A percentile compares a stretch with the other conserved stretches of the same genome.
These are phyloP conservation scores for Homalodisca vitripennis DNA, from an alignment of 1,140 invertebrate genomes.

Conservation along the genomic window DNA sequence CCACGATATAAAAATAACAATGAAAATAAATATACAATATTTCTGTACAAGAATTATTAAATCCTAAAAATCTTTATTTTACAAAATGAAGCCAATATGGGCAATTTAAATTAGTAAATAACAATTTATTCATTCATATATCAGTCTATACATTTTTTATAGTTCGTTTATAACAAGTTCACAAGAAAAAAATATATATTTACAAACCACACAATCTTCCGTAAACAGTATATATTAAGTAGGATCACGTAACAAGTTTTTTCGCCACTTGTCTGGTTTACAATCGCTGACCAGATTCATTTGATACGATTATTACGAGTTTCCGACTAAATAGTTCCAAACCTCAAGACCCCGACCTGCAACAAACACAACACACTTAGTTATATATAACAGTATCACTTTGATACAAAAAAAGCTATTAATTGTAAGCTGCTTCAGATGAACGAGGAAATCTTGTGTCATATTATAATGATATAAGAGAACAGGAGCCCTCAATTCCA, in stretches of 20 bases:
- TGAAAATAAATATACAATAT: constrained; percentile 24
- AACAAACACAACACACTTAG: background rate
- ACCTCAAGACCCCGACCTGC: constrained; percentile 10
- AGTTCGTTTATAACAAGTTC: constrained; percentile 10
- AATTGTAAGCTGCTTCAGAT: background rate
- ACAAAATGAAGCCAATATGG: constrained; percentile 21
- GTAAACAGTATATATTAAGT: too few species aligned
- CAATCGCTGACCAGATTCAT: constrained; percentile 21
- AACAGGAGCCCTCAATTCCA: background rate
- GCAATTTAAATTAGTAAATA: constrained; percentile 21
- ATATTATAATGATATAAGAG: too few species aligned
- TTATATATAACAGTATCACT: background rate
- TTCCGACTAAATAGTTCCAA: constrained; percentile 2
- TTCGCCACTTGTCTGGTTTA: constrained; percentile 22
- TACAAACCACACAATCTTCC: too few species aligned
- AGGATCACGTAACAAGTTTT: too few species aligned
- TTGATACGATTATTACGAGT: constrained; percentile 16
- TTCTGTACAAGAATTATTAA: constrained; percentile 8
- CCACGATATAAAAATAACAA: constrained; percentile 21
- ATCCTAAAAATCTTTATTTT: constrained; percentile 21
- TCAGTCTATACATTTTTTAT: constrained; percentile 22
- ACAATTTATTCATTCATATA: constrained; percentile 23
- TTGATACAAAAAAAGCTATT: background rate
- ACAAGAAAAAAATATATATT: too few species aligned
- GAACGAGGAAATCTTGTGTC: background rate